Evolutionary conservation across 2,797 vertebrate species (phyloP).

Genomic region (Chaenodraco wilsoni): DNA sequence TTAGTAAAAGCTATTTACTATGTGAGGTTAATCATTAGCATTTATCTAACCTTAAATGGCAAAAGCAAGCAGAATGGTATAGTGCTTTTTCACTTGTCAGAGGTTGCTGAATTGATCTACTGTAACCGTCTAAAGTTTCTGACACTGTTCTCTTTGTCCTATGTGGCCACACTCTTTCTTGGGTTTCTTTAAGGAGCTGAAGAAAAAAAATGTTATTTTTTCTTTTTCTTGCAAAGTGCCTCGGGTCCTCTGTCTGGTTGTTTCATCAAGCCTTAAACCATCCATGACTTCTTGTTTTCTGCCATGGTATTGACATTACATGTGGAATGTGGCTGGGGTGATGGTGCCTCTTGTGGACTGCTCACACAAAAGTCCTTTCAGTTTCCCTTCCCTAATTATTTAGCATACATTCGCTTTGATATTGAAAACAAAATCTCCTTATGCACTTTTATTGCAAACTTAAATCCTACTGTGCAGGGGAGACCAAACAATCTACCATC

Average conservation of each 20-base stretch:
- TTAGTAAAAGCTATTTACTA: neutral
- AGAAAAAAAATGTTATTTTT: constrained; percentile 5
- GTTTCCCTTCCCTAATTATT: constrained; percentile 13
- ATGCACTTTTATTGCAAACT: constrained; percentile 14
- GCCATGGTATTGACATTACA: constrained; percentile 32
- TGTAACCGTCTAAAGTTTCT: neutral
- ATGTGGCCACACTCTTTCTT: constrained; percentile 6
- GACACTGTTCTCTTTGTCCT: neutral
- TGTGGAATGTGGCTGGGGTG: constrained; percentile 33
- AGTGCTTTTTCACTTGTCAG: neutral
- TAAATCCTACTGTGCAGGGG: neutral
- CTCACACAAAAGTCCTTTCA: constrained; percentile 1
- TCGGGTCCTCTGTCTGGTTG: constrained; percentile 24
- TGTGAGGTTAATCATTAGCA: neutral
- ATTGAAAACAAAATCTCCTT: constrained; percentile 17
- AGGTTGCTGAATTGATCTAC: neutral
- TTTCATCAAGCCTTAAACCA: constrained; percentile 43
- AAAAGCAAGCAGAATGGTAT: neutral
- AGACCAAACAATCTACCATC: constrained; percentile 51
- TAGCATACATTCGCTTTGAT: neutral
- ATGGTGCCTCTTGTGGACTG: constrained; percentile 13
- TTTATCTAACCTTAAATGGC: neutral
- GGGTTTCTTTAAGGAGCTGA: neutral
- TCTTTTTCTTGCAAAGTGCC: constrained; percentile 7
- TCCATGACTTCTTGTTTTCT: constrained; percentile 33